Evolutionary conservation across 2,888 invertebrate species (phyloP).

Genomic region (Drosophila austrosaltans): DNA sequence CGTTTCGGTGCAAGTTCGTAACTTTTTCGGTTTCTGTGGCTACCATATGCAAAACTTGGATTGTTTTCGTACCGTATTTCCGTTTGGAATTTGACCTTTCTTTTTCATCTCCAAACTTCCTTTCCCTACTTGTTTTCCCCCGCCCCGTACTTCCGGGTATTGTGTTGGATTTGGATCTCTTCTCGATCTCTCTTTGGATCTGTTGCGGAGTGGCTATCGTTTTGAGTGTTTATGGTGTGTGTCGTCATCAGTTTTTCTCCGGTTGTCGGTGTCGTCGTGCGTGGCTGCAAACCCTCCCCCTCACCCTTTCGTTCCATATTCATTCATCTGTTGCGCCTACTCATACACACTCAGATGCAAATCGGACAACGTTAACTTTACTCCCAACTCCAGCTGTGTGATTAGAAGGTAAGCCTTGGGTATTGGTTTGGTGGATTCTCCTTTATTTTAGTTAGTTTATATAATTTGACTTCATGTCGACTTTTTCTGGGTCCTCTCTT

Average conservation of each 20-base stretch:
- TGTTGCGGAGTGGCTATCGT: slow-evolving; percentile 2
- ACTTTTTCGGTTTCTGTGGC: slow-evolving; percentile 18
- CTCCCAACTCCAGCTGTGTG: slow-evolving; percentile 21
- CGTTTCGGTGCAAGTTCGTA: slow-evolving; percentile 39
- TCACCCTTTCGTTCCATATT: slow-evolving; percentile 29
- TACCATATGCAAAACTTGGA: neutral
- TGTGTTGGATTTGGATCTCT: slow-evolving; percentile 6
- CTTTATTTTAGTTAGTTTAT: slow-evolving; percentile 37
- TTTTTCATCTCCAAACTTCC: slow-evolving; percentile 21
- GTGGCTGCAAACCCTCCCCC: slow-evolving; percentile 1
- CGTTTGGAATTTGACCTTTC: slow-evolving; percentile 55
- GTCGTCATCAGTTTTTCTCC: slow-evolving; percentile 49
- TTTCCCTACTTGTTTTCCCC: neutral
- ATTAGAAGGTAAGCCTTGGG: slow-evolving; percentile 30
- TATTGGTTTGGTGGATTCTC: neutral
- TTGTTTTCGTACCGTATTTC: neutral
- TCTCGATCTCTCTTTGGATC: neutral
- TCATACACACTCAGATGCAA: slow-evolving; percentile 10
- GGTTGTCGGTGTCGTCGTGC: neutral
- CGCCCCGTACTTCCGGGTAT: slow-evolving; percentile 10
- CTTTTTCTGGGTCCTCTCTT: neutral
- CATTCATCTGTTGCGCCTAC: slow-evolving; percentile 69
- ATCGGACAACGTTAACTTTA: slow-evolving; percentile 26
- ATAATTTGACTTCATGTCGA: slow-evolving; percentile 41
- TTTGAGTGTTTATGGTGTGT: slow-evolving; percentile 28